A percentile compares a stretch with the other conserved stretches of the same genome.
phyloP scores from a whole-genome alignment of 2,113 vertebrate genomes.

The Oncorhynchus kisutch region DNA sequence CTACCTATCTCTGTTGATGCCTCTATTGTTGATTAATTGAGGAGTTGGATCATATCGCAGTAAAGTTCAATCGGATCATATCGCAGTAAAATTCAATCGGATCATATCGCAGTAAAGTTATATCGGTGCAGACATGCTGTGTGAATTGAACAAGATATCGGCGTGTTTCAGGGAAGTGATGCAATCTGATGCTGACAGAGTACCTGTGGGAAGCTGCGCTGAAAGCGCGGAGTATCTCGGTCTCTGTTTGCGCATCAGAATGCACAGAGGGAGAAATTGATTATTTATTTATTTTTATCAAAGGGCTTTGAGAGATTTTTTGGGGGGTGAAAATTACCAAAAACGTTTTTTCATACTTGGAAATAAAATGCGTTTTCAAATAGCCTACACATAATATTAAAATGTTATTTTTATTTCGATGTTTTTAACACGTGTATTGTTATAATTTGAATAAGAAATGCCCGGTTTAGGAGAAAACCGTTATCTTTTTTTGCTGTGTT shows the following conservation, averaged over 20 bases:
- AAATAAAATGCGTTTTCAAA: background rate
- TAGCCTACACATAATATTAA: too few relatives aligned
- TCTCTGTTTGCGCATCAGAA: background rate
- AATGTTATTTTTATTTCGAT: too few relatives aligned
- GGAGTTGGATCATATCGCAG: too few relatives aligned
- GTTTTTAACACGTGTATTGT: too few relatives aligned
- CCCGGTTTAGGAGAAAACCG: background rate
- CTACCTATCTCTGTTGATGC: too few relatives aligned
- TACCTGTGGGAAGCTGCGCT: constrained; percentile 54
- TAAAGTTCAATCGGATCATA: background rate
- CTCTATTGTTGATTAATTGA: too few relatives aligned
- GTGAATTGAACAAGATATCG: constrained; percentile 34
- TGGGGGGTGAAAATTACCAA: too few relatives aligned
- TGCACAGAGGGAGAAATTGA: background rate
- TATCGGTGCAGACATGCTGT: background rate
- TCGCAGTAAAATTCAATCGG: too few relatives aligned
- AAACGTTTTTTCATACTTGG: background rate
- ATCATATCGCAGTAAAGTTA: background rate
- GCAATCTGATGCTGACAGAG: constrained; percentile 53
- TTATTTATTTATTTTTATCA: background rate
- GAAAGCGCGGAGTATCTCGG: constrained; percentile 42
- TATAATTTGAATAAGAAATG: background rate
- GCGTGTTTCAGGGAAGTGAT: constrained; percentile 42
- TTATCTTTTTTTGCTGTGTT: background rate
- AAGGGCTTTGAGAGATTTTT: too few relatives aligned